Base-by-base conservation (phyloP, 2,113 vertebrate genomes). In the Sula dactylatra region DNA sequence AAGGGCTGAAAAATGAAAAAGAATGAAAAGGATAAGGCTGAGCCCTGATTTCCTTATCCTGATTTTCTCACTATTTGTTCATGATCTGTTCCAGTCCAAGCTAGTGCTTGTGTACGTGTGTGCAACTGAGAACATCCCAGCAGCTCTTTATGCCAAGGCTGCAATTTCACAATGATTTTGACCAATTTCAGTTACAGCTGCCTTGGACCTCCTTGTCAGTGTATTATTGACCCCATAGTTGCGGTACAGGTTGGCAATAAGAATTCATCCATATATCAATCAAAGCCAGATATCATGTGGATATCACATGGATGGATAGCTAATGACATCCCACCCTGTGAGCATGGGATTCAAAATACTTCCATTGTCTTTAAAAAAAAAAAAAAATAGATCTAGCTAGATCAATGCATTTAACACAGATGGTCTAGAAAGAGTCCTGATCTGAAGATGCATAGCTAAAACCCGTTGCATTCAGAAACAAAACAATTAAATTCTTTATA, bases 401-500 rank as follows among this genome's bases (percentile, higher is more conserved):
- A 70, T 79, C 80, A 91, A 76, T 54, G 19, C 34, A 84, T 81
- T 86, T 73, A 80, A 56, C 42, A 26, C 29, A 47, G 58, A 16
- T 36, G 14, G 44, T 59, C 64, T 71, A 72, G 52, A 84, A 93
- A 38, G 38, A 65, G 34, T 45, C 31, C 17, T 85, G 54, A 76
- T 45, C 49, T 49, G 45, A 89, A 80, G 65, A 79, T 0, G 0
- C 45, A 65, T 1, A 79, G 81, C 70, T 90, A 93, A 92, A 97
- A 26, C 21, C 21, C 76, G 27, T 45, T 76, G 58, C 52, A 87
- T 85, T 73, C 73, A 92, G 76, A 94, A 79, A 86, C 50, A 92
- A 96, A 92, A 92, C 77, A 86, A 94, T 59, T 40, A 71, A 89
- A 94, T 96, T 95, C 82, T 88, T 88, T 96, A 79, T 96, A 95